Conservation (phyloP, 2,797 vertebrate species). For the Cyprinodon diabolis region DNA sequence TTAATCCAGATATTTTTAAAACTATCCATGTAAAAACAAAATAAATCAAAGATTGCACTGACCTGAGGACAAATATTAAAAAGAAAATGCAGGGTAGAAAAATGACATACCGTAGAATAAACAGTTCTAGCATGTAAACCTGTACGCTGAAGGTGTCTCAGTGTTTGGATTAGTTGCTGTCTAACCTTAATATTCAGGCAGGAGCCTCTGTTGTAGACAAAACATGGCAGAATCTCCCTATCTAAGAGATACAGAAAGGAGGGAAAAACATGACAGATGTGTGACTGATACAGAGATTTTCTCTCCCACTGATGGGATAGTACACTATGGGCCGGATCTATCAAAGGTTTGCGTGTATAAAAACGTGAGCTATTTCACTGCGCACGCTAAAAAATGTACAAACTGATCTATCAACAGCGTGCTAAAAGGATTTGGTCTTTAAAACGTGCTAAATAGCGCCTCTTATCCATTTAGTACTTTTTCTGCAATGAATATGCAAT, state of each 20-base stretch:
- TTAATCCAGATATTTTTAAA: conserved; percentile 2
- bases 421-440: too few relatives aligned
- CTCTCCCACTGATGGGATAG: not conserved
- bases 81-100: not conserved
- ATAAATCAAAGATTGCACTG: not conserved
- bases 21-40: not conserved
- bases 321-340: too few relatives aligned
- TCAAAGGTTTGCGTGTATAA: too few relatives aligned
- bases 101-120: not conserved
- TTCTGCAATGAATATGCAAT: too few relatives aligned
- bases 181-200: conserved; percentile 50
- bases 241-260: conserved; percentile 1
- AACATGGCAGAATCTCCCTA: conserved; percentile 32
- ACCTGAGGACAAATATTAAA: not conserved
- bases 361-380: too few relatives aligned
- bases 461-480: too few relatives aligned
- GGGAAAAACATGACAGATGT: not conserved
- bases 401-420: too few relatives aligned
- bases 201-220: conserved; percentile 41
- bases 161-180: conserved; percentile 29
- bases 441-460: too few relatives aligned
- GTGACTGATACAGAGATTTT: not conserved
- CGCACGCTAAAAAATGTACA: too few relatives aligned
- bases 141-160: not conserved
- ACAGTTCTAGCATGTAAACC: not conserved